Conservation (phyloP, 2,888 invertebrate species). For the Euphydryas editha region DNA sequence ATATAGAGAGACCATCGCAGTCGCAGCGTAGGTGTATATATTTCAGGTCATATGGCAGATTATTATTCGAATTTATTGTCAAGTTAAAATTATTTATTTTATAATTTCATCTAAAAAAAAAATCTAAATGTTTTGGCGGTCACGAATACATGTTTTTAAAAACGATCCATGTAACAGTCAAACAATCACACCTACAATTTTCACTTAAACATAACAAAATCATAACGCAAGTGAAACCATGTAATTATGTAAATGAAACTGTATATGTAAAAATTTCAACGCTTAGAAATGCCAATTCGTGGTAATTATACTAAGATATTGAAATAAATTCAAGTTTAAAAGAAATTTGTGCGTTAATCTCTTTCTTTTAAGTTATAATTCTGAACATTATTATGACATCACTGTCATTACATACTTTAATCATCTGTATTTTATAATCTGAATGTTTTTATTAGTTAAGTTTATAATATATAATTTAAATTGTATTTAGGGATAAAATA, state of each 20-base stretch:
- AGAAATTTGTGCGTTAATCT: background rate
- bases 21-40: no score
- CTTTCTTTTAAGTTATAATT: background rate
- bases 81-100: no score
- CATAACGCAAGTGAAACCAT: slow-evolving; percentile 36
- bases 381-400: background rate
- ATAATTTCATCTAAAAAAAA: no score
- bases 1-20: no score
- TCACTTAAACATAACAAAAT: slow-evolving; percentile 3
- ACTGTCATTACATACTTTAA: background rate
- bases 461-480: no score
- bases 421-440: no score
- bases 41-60: no score
- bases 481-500: no score
- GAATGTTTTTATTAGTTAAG: no score
- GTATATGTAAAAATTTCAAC: background rate
- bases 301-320: slow-evolving; percentile 23
- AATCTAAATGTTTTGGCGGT: background rate
- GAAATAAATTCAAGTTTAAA: slow-evolving; percentile 15
- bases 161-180: background rate
- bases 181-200: background rate
- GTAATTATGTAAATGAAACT: slow-evolving; percentile 40
- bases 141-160: background rate
- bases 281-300: slow-evolving; percentile 16
- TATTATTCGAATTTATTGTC: no score